Evolutionary conservation across 1,140 invertebrate genomes (phyloP), one percentile per base, ranked within the genome.

Genomic region (Brachionus paranguensis): DNA sequence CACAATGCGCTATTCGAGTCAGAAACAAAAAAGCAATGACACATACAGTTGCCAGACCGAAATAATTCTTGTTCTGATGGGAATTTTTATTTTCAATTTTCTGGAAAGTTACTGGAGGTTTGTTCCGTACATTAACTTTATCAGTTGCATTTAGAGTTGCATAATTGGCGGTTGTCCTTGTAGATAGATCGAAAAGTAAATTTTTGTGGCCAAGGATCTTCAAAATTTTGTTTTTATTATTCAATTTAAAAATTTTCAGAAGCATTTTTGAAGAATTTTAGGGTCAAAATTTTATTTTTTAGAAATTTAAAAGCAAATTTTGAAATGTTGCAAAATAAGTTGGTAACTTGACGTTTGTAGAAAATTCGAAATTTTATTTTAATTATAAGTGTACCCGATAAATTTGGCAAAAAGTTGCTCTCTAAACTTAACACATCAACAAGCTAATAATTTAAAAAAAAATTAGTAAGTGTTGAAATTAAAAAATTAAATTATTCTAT

Each of bases 291-390:
- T 37, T 7, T 37, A 6, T 37, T 37, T 37, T 37, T 37, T 37
- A 6, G 27, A 68, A 68, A 68, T 14, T 68, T 27, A 11, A 41
- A 43, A 72, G 4, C 43, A 72, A 43, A 72, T 43, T 72, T 72
- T 72, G 68, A 72, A 72, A 72, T 72, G 20, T 72, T 72, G 68
- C 68, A 72, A 60, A 60, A 72, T 43, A 41, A 17, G 17, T 10
- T 37, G 64, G 20, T 68, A 68, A 68, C 64, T 29, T 72, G 68
- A 72, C 37, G 17, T 17, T 41, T 41, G 17, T 43, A 72, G 33
- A 43, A 43, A 41, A 43, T 20, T 72, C 41, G 11, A 37, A 43
- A 20, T 43, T 20, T 72, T 17, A 20, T 29, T 37, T 37, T 6
- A 68, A 33, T 33, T 41, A 5, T n/a, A 17, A 68, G 12, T 68